Evolutionary conservation across 1,140 invertebrate species (phyloP).

Genomic region (Prorops nasuta): DNA sequence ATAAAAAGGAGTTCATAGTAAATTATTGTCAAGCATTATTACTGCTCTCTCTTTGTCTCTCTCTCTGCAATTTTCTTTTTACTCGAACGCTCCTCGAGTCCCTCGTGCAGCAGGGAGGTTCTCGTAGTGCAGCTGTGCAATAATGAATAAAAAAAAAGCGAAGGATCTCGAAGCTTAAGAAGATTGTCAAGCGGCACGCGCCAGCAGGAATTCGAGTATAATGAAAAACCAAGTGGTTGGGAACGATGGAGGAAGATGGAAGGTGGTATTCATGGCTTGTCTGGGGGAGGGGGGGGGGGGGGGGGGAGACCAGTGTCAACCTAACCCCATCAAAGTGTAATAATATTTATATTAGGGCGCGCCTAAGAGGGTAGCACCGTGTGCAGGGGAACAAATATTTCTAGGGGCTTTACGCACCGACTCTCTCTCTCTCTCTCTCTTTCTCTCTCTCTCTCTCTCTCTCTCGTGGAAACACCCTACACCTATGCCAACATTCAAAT

Average conservation of each 20-base stretch:
- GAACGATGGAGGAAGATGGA: not conserved
- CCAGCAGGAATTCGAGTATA: conserved; percentile 35
- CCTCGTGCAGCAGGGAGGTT: too few species aligned
- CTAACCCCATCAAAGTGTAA: conserved; percentile 57
- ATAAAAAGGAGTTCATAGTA: too few species aligned
- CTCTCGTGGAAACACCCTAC: too few species aligned
- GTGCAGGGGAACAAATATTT: conserved; percentile 26
- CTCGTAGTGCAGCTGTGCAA: too few species aligned
- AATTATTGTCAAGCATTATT: too few species aligned
- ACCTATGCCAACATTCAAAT: too few species aligned
- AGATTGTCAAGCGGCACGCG: conserved; percentile 35
- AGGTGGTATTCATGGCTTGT: conserved; percentile 15
- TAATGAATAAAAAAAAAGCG: too few species aligned
- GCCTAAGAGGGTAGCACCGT: conserved; percentile 34
- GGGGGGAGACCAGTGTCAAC: conserved; percentile 41
- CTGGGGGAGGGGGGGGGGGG: conserved; percentile 10
- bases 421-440: not conserved
- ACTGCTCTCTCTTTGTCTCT: too few species aligned
- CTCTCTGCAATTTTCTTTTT: too few species aligned
- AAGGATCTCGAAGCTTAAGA: too few species aligned
- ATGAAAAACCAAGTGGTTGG: conserved; percentile 42
- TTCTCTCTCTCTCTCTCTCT: not conserved
- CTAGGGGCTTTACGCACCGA: conserved; percentile 9
- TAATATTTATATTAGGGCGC: conserved; percentile 58
- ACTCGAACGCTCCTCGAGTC: too few species aligned